A percentile compares a stretch with the other conserved stretches of the same genome.
Evolutionary conservation across 1,140 invertebrate species (phyloP).

Genomic region (Lamellibrachia luymesi): DNA sequence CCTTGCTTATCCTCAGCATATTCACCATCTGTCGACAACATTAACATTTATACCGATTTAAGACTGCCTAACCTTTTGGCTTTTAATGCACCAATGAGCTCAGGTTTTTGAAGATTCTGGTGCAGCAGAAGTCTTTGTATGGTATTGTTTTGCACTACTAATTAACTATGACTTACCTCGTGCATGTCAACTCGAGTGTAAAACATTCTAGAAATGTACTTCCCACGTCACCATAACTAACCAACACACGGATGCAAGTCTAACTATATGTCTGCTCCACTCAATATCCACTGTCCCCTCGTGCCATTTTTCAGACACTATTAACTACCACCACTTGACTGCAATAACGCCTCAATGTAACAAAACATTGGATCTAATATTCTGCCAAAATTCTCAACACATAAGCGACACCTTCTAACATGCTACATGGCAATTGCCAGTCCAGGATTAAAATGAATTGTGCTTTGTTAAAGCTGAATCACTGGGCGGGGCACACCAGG

Average conservation of each 20-base stretch:
- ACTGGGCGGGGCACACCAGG: not conserved
- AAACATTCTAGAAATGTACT: not conserved
- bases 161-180: not conserved
- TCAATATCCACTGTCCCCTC: not conserved
- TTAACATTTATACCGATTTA: too few relatives aligned
- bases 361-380: not conserved
- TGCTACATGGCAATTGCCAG: not conserved
- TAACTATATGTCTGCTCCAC: too few relatives aligned
- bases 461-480: not conserved
- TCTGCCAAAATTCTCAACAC: not conserved
- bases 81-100: too few relatives aligned
- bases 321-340: too few relatives aligned
- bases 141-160: not conserved
- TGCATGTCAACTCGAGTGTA: not conserved
- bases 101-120: too few relatives aligned
- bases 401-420: not conserved
- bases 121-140: too few relatives aligned
- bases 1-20: too few relatives aligned
- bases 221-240: not conserved
- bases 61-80: too few relatives aligned
- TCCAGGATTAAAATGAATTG: not conserved
- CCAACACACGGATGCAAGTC: not conserved
- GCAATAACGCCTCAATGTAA: not conserved
- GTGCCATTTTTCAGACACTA: not conserved
- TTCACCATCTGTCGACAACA: too few relatives aligned